Percentiles rank a stretch among this genome's conserved stretches.
Evolutionary conservation across 2,888 invertebrate species (phyloP).

Genomic region (Limnephilus auricula): DNA sequence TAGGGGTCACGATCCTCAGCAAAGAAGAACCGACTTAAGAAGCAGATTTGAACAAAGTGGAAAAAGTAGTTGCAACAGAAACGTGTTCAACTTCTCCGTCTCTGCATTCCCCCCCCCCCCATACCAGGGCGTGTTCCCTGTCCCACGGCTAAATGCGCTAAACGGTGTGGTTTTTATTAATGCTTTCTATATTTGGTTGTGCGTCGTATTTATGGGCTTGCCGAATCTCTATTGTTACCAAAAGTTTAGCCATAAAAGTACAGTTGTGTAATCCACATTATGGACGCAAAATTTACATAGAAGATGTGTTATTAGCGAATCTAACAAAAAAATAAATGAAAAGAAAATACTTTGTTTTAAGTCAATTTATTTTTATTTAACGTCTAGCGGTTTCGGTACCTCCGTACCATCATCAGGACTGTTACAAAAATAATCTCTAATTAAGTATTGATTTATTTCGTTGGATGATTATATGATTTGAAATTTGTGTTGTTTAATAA

Average conservation of each 20-base stretch:
- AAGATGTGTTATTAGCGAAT: neutral
- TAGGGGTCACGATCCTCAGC: too few species aligned
- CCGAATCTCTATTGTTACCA: neutral
- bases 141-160: neutral
- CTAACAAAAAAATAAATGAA: too few species aligned
- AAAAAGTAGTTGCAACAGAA: neutral
- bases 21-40: too few species aligned
- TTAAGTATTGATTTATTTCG: too few species aligned
- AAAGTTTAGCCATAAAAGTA: neutral
- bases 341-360: too few species aligned
- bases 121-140: neutral
- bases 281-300: neutral
- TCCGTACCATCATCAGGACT: too few species aligned
- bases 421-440: too few species aligned
- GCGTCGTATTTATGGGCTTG: neutral
- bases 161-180: neutral
- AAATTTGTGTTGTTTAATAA: too few species aligned
- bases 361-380: too few species aligned
- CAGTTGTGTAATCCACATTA: neutral
- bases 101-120: neutral
- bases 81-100: neutral
- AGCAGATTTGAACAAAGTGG: neutral
- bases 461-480: too few species aligned
- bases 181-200: neutral
- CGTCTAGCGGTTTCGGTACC: too few species aligned